phyloP scores from a whole-genome alignment of 2,113 vertebrate genomes.

The Entosphenus tridentatus region DNA sequence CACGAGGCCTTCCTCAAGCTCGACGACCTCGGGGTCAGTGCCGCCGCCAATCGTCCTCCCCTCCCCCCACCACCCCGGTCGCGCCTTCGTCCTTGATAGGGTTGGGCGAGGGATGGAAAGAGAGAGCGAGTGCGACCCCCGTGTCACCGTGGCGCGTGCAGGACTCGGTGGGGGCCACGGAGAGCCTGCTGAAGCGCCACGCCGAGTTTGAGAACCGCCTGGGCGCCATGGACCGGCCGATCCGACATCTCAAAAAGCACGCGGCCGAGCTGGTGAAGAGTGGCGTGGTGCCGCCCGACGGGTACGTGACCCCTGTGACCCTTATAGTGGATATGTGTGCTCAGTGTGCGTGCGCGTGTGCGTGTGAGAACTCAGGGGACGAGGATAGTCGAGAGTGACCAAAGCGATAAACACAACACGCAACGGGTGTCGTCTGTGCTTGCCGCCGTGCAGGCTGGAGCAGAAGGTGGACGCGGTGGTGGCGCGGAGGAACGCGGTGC shows the following conservation, averaged over 20 bases:
- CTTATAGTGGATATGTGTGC: no score
- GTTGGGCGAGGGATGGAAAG: no score
- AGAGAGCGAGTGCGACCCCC: no score
- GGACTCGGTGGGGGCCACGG: slow-evolving; percentile 38
- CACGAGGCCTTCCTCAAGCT: slow-evolving; percentile 36
- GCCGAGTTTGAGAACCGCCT: slow-evolving; percentile 35
- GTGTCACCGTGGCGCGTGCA: slow-evolving; percentile 12
- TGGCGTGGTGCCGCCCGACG: neutral
- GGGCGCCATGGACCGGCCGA: slow-evolving; percentile 24
- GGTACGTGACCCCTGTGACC: no score
- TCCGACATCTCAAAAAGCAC: slow-evolving; percentile 21
- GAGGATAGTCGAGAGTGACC: no score
- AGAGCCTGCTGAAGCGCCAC: slow-evolving; percentile 35
- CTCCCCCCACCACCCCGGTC: neutral
- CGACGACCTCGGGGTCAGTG: slow-evolving; percentile 35
- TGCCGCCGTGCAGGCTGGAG: slow-evolving; percentile 23
- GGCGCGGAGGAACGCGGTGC: slow-evolving; percentile 21
- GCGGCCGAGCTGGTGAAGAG: slow-evolving; percentile 24
- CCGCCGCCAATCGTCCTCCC: neutral
- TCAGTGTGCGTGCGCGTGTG: neutral
- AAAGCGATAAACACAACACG: neutral
- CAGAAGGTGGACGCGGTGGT: slow-evolving; percentile 22
- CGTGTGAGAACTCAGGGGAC: no score
- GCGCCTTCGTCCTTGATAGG: no score
- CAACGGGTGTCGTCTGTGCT: neutral